Percentiles rank a stretch among this genome's conserved stretches.
These are phyloP conservation scores for Stegodyphus mimosarum DNA, from an alignment of 1,140 invertebrate species.

Conservation along the genomic window DNA sequence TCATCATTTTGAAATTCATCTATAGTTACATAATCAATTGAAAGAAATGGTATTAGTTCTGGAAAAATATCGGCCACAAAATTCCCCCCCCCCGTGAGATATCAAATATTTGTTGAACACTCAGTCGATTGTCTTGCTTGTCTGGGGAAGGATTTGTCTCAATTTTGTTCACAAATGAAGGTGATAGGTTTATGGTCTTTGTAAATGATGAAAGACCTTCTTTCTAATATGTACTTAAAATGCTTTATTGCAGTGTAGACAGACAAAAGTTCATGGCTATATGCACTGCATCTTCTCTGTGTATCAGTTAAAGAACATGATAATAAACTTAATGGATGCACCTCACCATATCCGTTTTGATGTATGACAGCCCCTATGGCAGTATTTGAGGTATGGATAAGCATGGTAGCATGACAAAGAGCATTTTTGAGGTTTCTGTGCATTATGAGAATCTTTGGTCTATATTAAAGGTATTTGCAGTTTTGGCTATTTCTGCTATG, in stretches of 20 bases:
- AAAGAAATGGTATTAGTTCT: too few relatives aligned
- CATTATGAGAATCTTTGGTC: constrained; percentile 60
- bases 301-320: not conserved
- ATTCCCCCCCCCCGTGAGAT: too few relatives aligned
- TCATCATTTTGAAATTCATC: too few relatives aligned
- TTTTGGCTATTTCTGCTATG: constrained; percentile 12
- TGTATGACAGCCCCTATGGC: constrained; percentile 58
- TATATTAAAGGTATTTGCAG: constrained; percentile 47
- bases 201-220: constrained; percentile 63
- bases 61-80: too few relatives aligned
- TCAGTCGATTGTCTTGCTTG: constrained; percentile 63
- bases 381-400: constrained; percentile 36
- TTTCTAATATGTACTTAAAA: constrained; percentile 65
- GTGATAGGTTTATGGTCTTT: constrained; percentile 64
- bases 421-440: constrained; percentile 66
- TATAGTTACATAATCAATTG: too few relatives aligned
- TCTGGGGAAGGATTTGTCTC: not conserved
- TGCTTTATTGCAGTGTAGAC: constrained; percentile 63
- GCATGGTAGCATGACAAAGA: constrained; percentile 58
- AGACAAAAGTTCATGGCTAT: constrained; percentile 60
- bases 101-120: constrained; percentile 67
- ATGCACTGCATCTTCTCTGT: not conserved
- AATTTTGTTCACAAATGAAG: not conserved
- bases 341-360: constrained; percentile 14
- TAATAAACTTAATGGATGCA: constrained; percentile 47